Evolutionary conservation across 2,888 invertebrate genomes (phyloP).

Genomic region (Tetragonisca angustula): DNA sequence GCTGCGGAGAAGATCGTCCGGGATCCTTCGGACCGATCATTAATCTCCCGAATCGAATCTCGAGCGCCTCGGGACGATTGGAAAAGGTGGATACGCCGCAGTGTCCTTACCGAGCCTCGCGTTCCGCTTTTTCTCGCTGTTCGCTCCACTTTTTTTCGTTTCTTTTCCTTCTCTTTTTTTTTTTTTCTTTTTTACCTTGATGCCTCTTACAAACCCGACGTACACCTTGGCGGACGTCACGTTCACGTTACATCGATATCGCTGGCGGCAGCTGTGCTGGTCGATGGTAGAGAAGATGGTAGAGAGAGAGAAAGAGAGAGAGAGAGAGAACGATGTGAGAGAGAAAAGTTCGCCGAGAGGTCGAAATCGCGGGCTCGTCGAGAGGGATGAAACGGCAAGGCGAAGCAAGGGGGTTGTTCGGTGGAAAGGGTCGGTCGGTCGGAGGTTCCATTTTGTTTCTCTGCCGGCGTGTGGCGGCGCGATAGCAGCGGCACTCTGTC

Average conservation of each 20-base stretch:
- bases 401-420: conserved; percentile 46
- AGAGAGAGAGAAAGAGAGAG: not conserved
- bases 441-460: conserved; percentile 85
- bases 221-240: conserved; percentile 4
- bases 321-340: too few relatives aligned
- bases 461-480: conserved; percentile 85
- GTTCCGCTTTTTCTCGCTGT: conserved; percentile 37
- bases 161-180: conserved; percentile 19
- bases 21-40: conserved; percentile 69
- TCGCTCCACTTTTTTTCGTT: not conserved
- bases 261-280: not conserved
- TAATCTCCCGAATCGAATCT: conserved; percentile 74
- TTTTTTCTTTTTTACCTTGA: not conserved
- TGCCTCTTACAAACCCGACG: conserved; percentile 29
- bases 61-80: conserved; percentile 72
- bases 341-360: conserved; percentile 60
- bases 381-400: conserved; percentile 57
- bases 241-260: conserved; percentile 1
- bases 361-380: conserved; percentile 64
- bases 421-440: conserved; percentile 76
- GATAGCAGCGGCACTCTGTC: conserved; percentile 86
- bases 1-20: conserved; percentile 58
- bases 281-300: not conserved
- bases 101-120: conserved; percentile 22
- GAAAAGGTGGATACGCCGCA: conserved; percentile 65